Percentiles rank a stretch among this genome's conserved stretches.
These are phyloP conservation scores for Lasioglossum villosulum DNA, from an alignment of 2,888 invertebrate species.

Conservation along the genomic window DNA sequence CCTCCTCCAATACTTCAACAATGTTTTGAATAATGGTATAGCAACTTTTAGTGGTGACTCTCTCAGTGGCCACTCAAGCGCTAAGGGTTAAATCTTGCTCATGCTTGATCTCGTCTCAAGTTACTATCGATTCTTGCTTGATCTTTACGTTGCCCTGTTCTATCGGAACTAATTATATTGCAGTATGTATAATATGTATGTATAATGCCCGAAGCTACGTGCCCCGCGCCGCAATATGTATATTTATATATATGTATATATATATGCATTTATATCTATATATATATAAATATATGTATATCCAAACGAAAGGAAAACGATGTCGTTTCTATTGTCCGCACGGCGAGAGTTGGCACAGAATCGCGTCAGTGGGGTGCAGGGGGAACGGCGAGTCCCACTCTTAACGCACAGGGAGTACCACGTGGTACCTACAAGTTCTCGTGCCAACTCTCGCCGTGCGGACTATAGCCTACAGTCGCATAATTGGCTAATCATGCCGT, in stretches of 20 bases:
- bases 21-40: no score
- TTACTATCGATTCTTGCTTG: constrained; percentile 33
- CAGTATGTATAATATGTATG: constrained; percentile 44
- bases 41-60: no score
- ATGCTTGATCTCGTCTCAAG: constrained; percentile 58
- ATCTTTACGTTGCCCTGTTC: constrained; percentile 31
- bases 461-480: constrained; percentile 59
- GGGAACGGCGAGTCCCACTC: no score
- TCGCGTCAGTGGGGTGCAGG: no score
- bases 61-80: no score
- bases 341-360: no score
- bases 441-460: no score
- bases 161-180: constrained; percentile 52
- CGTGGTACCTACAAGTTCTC: no score
- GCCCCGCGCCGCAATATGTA: constrained; percentile 43
- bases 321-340: constrained; percentile 43
- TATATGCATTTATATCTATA: neutral
- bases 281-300: constrained; percentile 43
- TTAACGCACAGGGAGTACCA: no score
- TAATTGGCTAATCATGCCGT: constrained; percentile 69
- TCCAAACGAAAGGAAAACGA: constrained; percentile 52
- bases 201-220: constrained; percentile 33
- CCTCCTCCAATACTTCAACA: no score
- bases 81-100: neutral
- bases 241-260: constrained; percentile 28